Evolutionary conservation across 2,797 vertebrate species (phyloP).

Genomic region (Fistularia commersonii): DNA sequence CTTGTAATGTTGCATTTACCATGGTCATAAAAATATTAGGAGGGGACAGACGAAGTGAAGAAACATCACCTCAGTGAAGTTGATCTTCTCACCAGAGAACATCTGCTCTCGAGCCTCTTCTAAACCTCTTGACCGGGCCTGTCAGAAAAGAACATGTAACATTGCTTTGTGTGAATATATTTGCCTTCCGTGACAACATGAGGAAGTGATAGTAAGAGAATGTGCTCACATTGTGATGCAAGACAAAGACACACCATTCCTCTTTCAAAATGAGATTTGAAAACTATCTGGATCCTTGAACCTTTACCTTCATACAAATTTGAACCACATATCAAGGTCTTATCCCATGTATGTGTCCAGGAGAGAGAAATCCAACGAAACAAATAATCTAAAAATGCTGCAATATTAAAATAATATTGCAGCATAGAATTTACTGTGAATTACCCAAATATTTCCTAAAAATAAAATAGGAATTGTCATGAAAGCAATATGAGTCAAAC

Average conservation of each 20-base stretch:
- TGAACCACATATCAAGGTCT: no score
- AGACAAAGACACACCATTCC: neutral
- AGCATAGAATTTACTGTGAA: no score
- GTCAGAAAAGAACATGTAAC: constrained; percentile 13
- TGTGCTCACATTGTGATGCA: neutral
- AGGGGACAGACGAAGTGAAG: no score
- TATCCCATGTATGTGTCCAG: no score
- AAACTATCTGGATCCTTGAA: neutral
- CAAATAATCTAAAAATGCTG: no score
- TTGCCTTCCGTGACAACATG: neutral
- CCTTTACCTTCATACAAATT: neutral
- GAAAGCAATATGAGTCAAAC: no score
- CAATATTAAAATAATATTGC: no score
- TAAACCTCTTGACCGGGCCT: constrained; percentile 90
- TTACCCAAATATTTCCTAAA: no score
- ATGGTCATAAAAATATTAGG: no score
- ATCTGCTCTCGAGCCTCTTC: constrained; percentile 86
- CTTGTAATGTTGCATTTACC: no score
- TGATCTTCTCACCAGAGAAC: constrained; percentile 94
- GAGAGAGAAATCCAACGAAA: no score
- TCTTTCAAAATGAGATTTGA: constrained; percentile 17
- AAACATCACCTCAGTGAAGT: constrained; percentile 88
- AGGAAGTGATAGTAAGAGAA: neutral
- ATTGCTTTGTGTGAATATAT: constrained; percentile 6
- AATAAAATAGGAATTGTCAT: no score